A percentile compares a stretch with the other conserved stretches of the same genome.
Conservation (phyloP, 2,797 vertebrate genomes). For the Pelochelys cantorii region DNA sequence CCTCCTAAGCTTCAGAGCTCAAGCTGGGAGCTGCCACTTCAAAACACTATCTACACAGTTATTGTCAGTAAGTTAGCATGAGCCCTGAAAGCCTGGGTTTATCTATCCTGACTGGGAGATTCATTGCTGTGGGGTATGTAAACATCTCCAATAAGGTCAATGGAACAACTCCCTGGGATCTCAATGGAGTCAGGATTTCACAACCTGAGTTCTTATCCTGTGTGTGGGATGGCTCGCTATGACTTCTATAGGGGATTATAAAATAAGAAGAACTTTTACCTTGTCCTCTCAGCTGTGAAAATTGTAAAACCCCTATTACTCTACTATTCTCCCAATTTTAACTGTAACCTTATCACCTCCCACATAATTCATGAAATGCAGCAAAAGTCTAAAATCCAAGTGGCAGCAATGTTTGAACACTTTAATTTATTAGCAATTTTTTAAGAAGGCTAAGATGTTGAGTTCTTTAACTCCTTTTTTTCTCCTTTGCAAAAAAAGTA, state of each 20-base stretch:
- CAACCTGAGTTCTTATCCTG: background rate
- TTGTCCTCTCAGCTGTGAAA: slow-evolving; percentile 25
- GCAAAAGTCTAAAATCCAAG: slow-evolving; percentile 30
- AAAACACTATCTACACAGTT: background rate
- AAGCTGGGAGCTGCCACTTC: background rate
- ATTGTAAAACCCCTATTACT: slow-evolving; percentile 48
- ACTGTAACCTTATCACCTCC: slow-evolving; percentile 56
- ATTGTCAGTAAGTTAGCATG: background rate
- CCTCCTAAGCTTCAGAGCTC: background rate
- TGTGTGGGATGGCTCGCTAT: background rate
- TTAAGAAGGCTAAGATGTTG: background rate
- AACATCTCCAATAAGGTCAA: background rate
- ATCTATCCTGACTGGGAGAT: background rate
- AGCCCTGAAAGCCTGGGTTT: background rate
- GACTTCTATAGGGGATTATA: background rate
- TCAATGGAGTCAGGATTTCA: background rate
- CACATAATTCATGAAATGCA: slow-evolving; percentile 43
- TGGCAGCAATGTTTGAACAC: slow-evolving; percentile 39
- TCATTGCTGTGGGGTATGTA: background rate
- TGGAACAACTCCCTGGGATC: background rate
- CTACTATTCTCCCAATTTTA: slow-evolving; percentile 56
- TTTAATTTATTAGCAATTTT: slow-evolving; percentile 36
- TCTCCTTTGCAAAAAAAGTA: background rate
- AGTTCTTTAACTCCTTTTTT: background rate
- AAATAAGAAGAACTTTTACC: background rate